Conservation (phyloP, 2,113 vertebrate species). For the Pygathrix nemaeus region DNA sequence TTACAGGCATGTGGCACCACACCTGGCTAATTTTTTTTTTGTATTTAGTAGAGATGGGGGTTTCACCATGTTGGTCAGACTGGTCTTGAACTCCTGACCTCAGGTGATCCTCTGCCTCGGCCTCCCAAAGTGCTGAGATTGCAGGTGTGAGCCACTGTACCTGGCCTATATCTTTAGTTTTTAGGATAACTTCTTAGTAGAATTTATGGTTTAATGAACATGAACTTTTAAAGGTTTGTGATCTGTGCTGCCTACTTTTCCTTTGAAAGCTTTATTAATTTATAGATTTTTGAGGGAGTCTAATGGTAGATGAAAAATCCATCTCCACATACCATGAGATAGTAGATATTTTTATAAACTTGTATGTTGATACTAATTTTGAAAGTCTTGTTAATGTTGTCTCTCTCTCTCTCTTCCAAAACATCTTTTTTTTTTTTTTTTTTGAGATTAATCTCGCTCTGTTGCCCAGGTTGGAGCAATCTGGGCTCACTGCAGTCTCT, state of each 20-base stretch:
- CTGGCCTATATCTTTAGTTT: background rate
- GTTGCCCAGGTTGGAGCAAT: too few relatives aligned
- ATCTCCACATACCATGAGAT: background rate
- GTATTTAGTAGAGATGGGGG: too few relatives aligned
- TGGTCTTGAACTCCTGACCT: too few relatives aligned
- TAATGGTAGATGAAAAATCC: background rate
- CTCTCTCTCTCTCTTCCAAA: background rate
- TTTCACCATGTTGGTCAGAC: too few relatives aligned
- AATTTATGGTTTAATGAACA: background rate
- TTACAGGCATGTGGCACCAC: too few relatives aligned
- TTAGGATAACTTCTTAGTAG: constrained; percentile 2
- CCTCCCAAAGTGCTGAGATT: too few relatives aligned
- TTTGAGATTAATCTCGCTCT: too few relatives aligned
- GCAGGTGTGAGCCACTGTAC: too few relatives aligned
- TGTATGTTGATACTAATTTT: constrained; percentile 28
- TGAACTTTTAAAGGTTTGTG: background rate
- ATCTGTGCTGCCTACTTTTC: background rate
- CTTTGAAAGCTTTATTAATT: constrained; percentile 39
- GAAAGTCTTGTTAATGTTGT: background rate
- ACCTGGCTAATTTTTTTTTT: too few relatives aligned
- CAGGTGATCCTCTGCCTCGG: too few relatives aligned
- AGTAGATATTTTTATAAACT: constrained; percentile 2
- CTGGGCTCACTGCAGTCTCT: too few relatives aligned
- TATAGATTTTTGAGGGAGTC: background rate
- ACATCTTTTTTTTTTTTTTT: background rate